Evolutionary conservation across 2,113 vertebrate species (phyloP), one percentile per base, ranked within the genome.

Genomic region (Rhynchopsitta pachyrhyncha): DNA sequence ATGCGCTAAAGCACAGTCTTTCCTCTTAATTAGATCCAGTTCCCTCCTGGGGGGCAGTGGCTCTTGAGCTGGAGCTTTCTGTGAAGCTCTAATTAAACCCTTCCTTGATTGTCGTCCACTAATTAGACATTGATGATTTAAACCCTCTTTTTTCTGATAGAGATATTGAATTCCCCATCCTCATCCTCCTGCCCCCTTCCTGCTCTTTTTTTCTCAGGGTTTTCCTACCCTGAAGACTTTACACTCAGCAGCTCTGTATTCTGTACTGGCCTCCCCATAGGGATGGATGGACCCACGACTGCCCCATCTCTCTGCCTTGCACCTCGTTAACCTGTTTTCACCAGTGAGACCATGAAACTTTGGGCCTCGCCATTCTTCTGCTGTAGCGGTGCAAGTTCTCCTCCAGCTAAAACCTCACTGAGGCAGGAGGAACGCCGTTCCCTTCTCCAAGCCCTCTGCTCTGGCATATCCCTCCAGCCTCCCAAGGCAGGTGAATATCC

Each of bases 11-110:
- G 84, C 88, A 89, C 47, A 86, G 69, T 63, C 90, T 87, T 95
- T 94, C 39, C 84, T 89, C 88, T 95, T 97, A 94, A 97, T 97
- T 97, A 96, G 95, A 97, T 88, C 60, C 77, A 76, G 86, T 82
- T 92, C 90, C 92, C 77, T 97, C 87, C 87, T 83, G 77, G 60
- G 74, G 80, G 94, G 74, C 84, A 88, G n/a, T 74, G 88, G 81
- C 83, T 96, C 90, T 96, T 91, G 81, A 95, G 94, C 80, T 82
- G 74, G 50, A 90, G 95, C 76, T 96, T 92, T 95, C 93, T 79
- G 68, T 69, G 82, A 92, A 86, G 93, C 70, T 92, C 92, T 96
- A 94, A 97, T 97, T 97, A 97, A 97, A 93, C 77, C 80, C 77
- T 94, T 90, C 67, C 44, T 92, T 96, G 91, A 93, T 91, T 93